A percentile compares a stretch with the other conserved stretches of the same genome.
phyloP scores from a whole-genome alignment of 37 sponge, comb jelly and placozoan species.

The Halichondria panicea region DNA sequence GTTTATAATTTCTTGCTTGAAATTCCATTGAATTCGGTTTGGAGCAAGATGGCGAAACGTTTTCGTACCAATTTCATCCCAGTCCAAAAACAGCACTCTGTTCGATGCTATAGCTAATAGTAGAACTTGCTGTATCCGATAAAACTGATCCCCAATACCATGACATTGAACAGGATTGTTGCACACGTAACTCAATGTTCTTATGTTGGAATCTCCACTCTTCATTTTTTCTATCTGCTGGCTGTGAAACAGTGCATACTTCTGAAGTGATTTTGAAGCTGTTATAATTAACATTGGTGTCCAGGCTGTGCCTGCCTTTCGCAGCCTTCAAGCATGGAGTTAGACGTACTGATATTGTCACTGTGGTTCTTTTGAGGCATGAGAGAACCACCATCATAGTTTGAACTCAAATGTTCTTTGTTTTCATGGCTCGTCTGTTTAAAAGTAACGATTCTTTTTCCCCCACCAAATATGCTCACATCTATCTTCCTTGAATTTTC shows the following conservation, averaged over 20 bases:
- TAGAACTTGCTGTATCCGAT: slow-evolving; percentile 4
- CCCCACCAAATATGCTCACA: no score
- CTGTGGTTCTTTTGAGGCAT: no score
- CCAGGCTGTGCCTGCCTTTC: no score
- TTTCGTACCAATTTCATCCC: slow-evolving; percentile 7
- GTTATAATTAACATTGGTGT: no score
- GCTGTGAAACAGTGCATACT: slow-evolving; percentile 6
- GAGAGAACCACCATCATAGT: no score
- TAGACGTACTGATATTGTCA: no score
- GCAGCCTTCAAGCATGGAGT: no score
- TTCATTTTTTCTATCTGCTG: neutral
- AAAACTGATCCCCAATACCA: slow-evolving; percentile 42
- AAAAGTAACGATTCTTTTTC: no score
- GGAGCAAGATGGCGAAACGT: slow-evolving; percentile 9
- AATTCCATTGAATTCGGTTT: slow-evolving; percentile 37
- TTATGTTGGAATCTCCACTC: slow-evolving; percentile 1
- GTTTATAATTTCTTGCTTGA: no score
- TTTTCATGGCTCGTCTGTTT: no score
- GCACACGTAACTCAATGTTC: slow-evolving; percentile 49
- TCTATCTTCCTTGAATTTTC: no score
- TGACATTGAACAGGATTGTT: neutral
- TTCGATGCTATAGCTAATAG: slow-evolving; percentile 26
- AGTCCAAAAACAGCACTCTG: slow-evolving; percentile 28
- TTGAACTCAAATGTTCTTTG: no score
- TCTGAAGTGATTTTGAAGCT: slow-evolving; percentile 3